Evolutionary conservation across 2,113 vertebrate species (phyloP), one percentile per base, ranked within the genome.

Genomic region (Corvus hawaiiensis): DNA sequence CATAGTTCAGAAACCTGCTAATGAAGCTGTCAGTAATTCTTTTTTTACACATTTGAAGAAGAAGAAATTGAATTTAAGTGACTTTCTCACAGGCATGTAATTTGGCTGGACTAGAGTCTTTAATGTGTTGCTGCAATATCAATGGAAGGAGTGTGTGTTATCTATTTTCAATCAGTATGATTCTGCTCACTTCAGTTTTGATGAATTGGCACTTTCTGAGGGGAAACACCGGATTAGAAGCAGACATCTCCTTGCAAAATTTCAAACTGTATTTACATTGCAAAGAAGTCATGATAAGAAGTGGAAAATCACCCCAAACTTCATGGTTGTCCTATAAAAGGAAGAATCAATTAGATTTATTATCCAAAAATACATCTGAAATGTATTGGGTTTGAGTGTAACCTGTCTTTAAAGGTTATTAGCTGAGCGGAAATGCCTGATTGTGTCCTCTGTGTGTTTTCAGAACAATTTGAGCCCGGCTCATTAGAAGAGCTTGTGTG

Each of bases 141-240:
- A 49, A 6, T 49, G 16, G 13, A 56, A 69, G 27, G 20, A 28
- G 2, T 3, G 9, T 17, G 13, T 46, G 11, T 74, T 84, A 12
- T 1, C 9, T 63, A 0, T 71, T 62, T 87, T 71, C n/a, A 54
- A 1, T 11, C 41, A 7, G 6, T n/a, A 1, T 17, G 11, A 44
- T 84, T 56, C n/a, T 72, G 13, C 27, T 82, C 11, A 3, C 64
- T 66, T 82, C 41, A 21, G 35, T 37, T 77, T 52, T 69, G 69
- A 61, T 81, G 15, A 80, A 54, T 30, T 75, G 23, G 5, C 7
- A 26, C 13, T 44, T 55, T 39, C 17, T 71, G 51, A 71, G 13
- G 43, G 30, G 37, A 78, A 93, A 16, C 13, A 16, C 19, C 16
- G 2, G 13, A 4, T 48, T 61, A 32, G 33, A 14, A 84, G 41